Percentiles rank a stretch among this genome's conserved stretches.
Evolutionary conservation across 2,113 vertebrate genomes (phyloP).

Genomic region (Bombycilla garrulus): DNA sequence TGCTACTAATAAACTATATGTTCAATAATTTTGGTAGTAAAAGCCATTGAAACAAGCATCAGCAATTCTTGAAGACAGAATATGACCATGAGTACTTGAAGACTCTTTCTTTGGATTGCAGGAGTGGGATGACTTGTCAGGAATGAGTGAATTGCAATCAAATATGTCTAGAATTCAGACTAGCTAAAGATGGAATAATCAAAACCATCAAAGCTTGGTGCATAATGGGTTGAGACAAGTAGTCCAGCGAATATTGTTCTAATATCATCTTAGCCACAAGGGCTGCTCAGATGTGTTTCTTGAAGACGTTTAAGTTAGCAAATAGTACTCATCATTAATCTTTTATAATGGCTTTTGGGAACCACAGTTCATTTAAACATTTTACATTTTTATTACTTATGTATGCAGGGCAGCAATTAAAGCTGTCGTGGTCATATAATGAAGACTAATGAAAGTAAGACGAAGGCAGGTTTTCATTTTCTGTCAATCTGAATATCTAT

Average conservation of each 20-base stretch:
- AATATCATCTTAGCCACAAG: constrained; percentile 65
- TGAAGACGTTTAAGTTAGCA: constrained; percentile 58
- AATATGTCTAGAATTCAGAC: constrained; percentile 49
- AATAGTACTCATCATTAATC: constrained; percentile 75
- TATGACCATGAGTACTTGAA: not conserved
- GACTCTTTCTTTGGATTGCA: constrained; percentile 13
- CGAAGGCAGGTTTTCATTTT: constrained; percentile 56
- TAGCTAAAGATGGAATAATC: constrained; percentile 35
- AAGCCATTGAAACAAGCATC: not conserved
- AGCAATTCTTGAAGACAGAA: constrained; percentile 32
- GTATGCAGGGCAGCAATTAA: constrained; percentile 67
- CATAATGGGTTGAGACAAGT: constrained; percentile 59
- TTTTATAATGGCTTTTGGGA: constrained; percentile 84
- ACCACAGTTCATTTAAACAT: constrained; percentile 74
- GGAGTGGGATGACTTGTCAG: constrained; percentile 14
- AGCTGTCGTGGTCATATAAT: constrained; percentile 64
- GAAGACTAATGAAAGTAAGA: constrained; percentile 70
- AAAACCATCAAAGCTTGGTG: constrained; percentile 48
- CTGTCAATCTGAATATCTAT: constrained; percentile 53
- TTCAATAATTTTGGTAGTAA: not conserved
- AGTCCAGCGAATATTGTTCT: constrained; percentile 51
- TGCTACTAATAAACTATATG: not conserved
- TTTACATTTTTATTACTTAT: constrained; percentile 80
- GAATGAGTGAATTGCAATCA: constrained; percentile 44
- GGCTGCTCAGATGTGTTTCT: constrained; percentile 58